phyloP scores from a whole-genome alignment of 1,140 invertebrate genomes.

The Periplaneta americana region DNA sequence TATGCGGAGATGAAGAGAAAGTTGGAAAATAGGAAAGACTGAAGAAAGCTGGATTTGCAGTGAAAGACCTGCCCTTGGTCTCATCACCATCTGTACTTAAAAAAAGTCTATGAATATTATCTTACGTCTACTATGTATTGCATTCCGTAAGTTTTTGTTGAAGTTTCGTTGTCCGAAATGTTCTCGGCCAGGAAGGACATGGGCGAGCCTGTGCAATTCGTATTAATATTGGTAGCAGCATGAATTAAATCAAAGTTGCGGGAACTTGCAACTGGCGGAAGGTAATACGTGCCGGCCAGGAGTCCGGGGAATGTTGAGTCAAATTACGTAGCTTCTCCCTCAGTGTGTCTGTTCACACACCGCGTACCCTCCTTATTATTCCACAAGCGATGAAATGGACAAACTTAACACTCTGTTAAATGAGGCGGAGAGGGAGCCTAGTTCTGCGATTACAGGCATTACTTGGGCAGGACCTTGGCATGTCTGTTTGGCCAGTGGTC shows the following conservation, averaged over 20 bases:
- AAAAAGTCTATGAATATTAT: too few relatives aligned
- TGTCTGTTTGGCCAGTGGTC: background rate
- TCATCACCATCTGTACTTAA: too few relatives aligned
- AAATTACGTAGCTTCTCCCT: background rate
- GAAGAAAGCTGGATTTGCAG: too few relatives aligned
- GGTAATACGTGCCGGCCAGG: background rate
- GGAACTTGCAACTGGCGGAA: background rate
- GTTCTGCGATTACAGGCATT: background rate
- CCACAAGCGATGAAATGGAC: background rate
- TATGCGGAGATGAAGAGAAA: too few relatives aligned
- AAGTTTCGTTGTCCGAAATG: too few relatives aligned
- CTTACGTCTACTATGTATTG: too few relatives aligned
- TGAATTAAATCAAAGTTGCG: background rate
- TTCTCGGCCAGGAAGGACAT: too few relatives aligned
- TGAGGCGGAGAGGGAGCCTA: background rate
- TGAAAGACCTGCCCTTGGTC: too few relatives aligned
- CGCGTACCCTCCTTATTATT: background rate
- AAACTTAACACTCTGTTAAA: background rate
- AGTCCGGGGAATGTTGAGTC: background rate
- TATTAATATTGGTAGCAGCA: background rate
- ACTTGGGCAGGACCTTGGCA: background rate
- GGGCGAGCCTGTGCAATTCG: too few relatives aligned
- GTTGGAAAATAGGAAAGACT: too few relatives aligned
- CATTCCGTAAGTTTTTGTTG: too few relatives aligned
- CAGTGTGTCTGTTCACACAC: background rate